Evolutionary conservation across 2,888 invertebrate genomes (phyloP).

Genomic region (Epiblema foenella): DNA sequence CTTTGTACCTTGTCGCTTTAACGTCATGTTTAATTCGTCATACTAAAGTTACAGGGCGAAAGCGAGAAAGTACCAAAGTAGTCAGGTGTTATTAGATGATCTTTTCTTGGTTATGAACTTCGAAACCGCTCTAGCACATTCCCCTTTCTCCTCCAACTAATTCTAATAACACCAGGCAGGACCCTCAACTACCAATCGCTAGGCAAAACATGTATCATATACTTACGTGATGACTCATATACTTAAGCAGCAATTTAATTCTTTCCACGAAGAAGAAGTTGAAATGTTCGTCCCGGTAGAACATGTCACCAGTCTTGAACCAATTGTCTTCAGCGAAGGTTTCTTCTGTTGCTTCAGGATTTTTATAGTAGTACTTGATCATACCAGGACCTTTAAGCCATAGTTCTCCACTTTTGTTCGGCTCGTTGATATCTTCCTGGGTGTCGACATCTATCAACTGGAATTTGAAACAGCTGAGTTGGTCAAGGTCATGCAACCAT

Average conservation of each 20-base stretch:
- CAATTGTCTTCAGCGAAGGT: slow-evolving; percentile 74
- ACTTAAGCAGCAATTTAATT: slow-evolving; percentile 81
- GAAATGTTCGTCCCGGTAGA: slow-evolving; percentile 76
- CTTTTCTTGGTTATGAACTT: too few relatives aligned
- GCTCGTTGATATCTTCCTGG: slow-evolving; percentile 69
- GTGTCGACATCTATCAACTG: slow-evolving; percentile 78
- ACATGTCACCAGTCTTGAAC: slow-evolving; percentile 81
- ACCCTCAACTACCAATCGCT: not conserved
- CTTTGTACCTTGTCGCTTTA: too few relatives aligned
- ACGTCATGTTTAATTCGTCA: too few relatives aligned
- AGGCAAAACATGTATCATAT: not conserved
- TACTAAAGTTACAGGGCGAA: too few relatives aligned
- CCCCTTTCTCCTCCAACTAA: too few relatives aligned
- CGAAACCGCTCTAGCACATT: too few relatives aligned
- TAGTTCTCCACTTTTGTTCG: slow-evolving; percentile 78
- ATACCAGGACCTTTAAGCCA: slow-evolving; percentile 77
- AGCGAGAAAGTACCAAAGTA: too few relatives aligned
- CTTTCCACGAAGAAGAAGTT: slow-evolving; percentile 80
- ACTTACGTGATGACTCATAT: slow-evolving; percentile 75
- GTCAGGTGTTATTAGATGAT: too few relatives aligned
- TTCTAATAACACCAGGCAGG: not conserved
- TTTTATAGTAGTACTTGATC: slow-evolving; percentile 78
- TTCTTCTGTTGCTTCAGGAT: slow-evolving; percentile 69
- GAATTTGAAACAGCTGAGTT: not conserved
- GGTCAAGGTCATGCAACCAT: too few relatives aligned